Conservation (phyloP, 35 echinoderm and acorn worm genomes). For the Eucidaris tribuloides region DNA sequence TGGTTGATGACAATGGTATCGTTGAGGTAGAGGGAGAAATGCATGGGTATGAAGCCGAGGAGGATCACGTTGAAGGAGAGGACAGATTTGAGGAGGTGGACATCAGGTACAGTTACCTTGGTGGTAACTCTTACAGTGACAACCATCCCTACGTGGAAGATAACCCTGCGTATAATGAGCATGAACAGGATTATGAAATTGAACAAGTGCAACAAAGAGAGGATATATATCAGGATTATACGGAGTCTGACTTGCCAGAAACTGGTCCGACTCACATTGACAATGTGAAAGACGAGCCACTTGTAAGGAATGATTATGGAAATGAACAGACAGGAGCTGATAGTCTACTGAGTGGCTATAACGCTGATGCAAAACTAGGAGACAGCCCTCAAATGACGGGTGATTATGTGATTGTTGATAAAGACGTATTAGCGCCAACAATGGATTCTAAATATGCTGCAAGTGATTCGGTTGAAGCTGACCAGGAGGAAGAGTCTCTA, state of each 20-base stretch:
- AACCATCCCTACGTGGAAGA: conserved; percentile 42
- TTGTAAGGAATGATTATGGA: not conserved
- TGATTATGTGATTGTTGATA: conserved; percentile 13
- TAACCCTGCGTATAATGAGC: conserved; percentile 21
- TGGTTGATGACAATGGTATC: conserved; percentile 37
- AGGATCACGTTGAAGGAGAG: conserved; percentile 35
- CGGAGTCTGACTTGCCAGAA: conserved; percentile 46
- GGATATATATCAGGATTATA: not conserved
- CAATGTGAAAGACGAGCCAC: not conserved
- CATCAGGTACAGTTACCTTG: conserved; percentile 6
- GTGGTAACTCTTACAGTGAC: conserved; percentile 17
- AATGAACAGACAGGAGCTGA: not conserved
- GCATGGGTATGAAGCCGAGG: conserved; percentile 49
- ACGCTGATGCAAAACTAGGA: not conserved
- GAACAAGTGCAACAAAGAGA: not conserved
- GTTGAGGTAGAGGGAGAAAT: conserved; percentile 5
- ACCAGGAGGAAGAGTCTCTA: conserved; percentile 46
- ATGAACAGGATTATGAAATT: conserved; percentile 4
- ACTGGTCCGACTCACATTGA: not conserved
- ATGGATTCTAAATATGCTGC: not conserved
- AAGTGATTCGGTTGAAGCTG: conserved; percentile 81
- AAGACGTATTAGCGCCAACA: not conserved
- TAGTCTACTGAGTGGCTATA: not conserved
- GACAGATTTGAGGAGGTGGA: conserved; percentile 68
- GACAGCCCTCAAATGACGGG: not conserved